Evolutionary conservation across 2,113 vertebrate genomes (phyloP).

Genomic region (Pterocles orientalis): DNA sequence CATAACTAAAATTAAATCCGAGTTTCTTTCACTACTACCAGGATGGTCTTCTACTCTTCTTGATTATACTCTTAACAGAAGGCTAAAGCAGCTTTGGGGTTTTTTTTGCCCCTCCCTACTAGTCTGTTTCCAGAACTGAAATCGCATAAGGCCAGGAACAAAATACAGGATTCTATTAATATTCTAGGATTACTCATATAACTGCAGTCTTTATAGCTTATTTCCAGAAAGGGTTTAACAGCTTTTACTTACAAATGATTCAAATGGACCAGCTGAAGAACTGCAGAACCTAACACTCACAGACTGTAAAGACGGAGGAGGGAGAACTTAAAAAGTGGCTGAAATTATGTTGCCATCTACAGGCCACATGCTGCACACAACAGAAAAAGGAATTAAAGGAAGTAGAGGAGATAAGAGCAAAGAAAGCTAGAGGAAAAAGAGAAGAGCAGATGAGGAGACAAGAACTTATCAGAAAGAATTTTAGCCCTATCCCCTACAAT

Average conservation of each 20-base stretch:
- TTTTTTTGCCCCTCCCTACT: not conserved
- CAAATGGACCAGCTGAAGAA: not conserved
- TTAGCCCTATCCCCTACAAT: not conserved
- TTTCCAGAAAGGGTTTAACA: not conserved
- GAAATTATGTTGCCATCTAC: conserved; percentile 54
- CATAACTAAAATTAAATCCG: not conserved
- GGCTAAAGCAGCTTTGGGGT: not conserved
- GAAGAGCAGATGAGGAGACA: not conserved
- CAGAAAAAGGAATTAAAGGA: not conserved
- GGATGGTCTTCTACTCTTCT: not conserved
- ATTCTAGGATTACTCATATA: not conserved
- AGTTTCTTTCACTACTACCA: not conserved
- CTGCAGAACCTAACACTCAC: not conserved
- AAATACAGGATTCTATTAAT: not conserved
- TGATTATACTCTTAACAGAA: not conserved
- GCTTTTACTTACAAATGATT: not conserved
- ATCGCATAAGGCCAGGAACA: not conserved
- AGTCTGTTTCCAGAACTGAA: not conserved
- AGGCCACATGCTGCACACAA: not conserved
- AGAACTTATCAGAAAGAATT: not conserved
- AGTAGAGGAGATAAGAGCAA: not conserved
- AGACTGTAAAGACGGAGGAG: not conserved
- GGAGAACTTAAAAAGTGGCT: not conserved
- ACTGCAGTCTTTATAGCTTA: not conserved
- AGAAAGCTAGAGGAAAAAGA: not conserved